Conservation (phyloP, 1,140 invertebrate species). For the Drosophila baimaii region DNA sequence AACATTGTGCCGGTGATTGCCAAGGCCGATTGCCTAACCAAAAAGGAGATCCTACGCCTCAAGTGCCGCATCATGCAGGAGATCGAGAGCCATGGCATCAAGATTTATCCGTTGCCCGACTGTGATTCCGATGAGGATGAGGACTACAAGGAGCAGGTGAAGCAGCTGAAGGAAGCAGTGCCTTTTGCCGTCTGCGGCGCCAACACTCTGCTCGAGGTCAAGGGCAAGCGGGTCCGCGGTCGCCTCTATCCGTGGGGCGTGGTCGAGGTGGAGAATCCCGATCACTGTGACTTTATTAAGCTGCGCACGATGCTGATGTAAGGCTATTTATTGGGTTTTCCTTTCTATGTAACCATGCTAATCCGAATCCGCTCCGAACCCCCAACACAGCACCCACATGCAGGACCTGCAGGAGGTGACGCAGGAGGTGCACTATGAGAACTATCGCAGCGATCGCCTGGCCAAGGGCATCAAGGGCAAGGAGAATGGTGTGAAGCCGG, state of each 20-base stretch:
- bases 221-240: slow-evolving; percentile 94
- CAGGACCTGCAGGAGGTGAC: slow-evolving; percentile 98
- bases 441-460: slow-evolving; percentile 94
- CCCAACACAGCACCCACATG: slow-evolving; percentile 92
- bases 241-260: slow-evolving; percentile 99
- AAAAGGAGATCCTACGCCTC: slow-evolving; percentile 95
- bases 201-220: slow-evolving; percentile 95
- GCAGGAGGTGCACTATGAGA: slow-evolving; percentile 98
- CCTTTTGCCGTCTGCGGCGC: slow-evolving; percentile 99
- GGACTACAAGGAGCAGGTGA: slow-evolving; percentile 97
- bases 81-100: slow-evolving; percentile 92
- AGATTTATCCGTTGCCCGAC: slow-evolving; percentile 98
- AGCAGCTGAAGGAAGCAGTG: slow-evolving; percentile 95
- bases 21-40: slow-evolving; percentile 98
- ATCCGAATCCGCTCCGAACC: too few relatives aligned
- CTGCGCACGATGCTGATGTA: slow-evolving; percentile 98
- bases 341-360: too few relatives aligned
- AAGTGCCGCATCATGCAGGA: slow-evolving; percentile 95
- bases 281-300: slow-evolving; percentile 99
- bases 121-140: slow-evolving; percentile 98
- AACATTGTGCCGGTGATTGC: slow-evolving; percentile 99
- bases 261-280: slow-evolving; percentile 99
- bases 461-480: slow-evolving; percentile 90
- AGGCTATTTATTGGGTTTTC: too few relatives aligned
- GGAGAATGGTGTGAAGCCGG: slow-evolving; percentile 75